Conservation (phyloP, 1,140 invertebrate species). For the Spodoptera frugiperda region DNA sequence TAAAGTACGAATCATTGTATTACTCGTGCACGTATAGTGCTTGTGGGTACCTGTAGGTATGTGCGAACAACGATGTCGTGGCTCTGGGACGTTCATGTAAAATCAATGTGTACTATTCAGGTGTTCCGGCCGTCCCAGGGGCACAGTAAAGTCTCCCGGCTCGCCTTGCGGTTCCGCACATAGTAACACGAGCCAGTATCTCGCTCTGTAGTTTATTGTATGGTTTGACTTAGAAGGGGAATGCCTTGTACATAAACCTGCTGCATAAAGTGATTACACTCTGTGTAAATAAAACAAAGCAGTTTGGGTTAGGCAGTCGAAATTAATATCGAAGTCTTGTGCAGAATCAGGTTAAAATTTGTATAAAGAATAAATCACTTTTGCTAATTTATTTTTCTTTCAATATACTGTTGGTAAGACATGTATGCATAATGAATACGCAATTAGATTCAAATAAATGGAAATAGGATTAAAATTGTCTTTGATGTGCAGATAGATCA, state of each 20-base stretch:
- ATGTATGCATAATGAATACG: conserved; percentile 36
- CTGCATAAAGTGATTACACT: conserved; percentile 13
- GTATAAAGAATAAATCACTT: conserved; percentile 12
- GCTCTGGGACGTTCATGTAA: conserved; percentile 62
- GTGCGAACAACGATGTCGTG: conserved; percentile 50
- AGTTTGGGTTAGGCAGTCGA: too few relatives aligned
- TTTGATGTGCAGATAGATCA: not conserved
- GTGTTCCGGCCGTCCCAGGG: conserved; percentile 68
- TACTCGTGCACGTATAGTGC: conserved; percentile 25
- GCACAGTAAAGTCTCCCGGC: conserved; percentile 74
- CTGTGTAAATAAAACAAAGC: not conserved
- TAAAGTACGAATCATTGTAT: conserved; percentile 38
- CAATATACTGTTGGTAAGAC: not conserved
- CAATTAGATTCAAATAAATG: conserved; percentile 1
- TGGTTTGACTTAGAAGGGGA: conserved; percentile 48
- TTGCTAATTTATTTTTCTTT: conserved; percentile 11
- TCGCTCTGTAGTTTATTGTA: conserved; percentile 58
- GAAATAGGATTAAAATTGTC: not conserved
- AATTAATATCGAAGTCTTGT: not conserved
- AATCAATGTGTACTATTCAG: conserved; percentile 79
- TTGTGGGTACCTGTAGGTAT: conserved; percentile 39
- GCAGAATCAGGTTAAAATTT: not conserved
- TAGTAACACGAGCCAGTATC: conserved; percentile 60
- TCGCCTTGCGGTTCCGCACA: conserved; percentile 64
- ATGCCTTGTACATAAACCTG: conserved; percentile 8